Conservation (phyloP, 2,113 vertebrate genomes). For the Cyprinodon brontotheroides region DNA sequence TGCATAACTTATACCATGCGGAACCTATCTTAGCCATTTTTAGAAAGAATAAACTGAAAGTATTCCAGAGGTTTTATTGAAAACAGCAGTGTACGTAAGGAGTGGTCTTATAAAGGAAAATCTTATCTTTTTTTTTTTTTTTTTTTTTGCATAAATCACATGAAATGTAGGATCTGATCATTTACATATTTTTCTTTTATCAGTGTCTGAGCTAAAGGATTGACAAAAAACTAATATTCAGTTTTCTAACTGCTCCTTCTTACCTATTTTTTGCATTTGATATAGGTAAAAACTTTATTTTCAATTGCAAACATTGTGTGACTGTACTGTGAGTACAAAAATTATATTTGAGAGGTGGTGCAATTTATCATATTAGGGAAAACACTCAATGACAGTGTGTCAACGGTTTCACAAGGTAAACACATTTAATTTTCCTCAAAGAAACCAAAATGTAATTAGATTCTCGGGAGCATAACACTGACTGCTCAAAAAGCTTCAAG, state of each 20-base stretch:
- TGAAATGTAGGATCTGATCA: not conserved
- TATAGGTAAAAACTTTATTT: not conserved
- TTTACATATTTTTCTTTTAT: not conserved
- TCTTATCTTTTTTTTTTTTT: not conserved
- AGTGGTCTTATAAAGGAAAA: not conserved
- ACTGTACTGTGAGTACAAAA: no score
- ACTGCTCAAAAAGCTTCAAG: slow-evolving; percentile 2
- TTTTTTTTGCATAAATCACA: not conserved
- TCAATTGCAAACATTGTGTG: not conserved
- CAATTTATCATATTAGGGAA: not conserved
- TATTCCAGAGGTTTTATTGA: not conserved
- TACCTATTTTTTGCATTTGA: not conserved
- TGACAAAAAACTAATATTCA: not conserved
- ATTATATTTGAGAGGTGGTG: not conserved
- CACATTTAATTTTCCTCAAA: not conserved
- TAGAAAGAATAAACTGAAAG: not conserved
- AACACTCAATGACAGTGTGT: not conserved
- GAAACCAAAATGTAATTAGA: slow-evolving; percentile 3
- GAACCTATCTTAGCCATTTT: not conserved
- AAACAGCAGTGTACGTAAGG: no score
- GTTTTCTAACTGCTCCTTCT: not conserved
- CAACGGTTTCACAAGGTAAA: not conserved
- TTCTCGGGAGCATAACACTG: slow-evolving; percentile 4
- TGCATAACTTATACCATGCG: not conserved
- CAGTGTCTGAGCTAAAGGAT: not conserved